These are phyloP conservation scores for Neoaliturus tenellus DNA, from an alignment of 2,888 invertebrate genomes.

Conservation along the genomic window DNA sequence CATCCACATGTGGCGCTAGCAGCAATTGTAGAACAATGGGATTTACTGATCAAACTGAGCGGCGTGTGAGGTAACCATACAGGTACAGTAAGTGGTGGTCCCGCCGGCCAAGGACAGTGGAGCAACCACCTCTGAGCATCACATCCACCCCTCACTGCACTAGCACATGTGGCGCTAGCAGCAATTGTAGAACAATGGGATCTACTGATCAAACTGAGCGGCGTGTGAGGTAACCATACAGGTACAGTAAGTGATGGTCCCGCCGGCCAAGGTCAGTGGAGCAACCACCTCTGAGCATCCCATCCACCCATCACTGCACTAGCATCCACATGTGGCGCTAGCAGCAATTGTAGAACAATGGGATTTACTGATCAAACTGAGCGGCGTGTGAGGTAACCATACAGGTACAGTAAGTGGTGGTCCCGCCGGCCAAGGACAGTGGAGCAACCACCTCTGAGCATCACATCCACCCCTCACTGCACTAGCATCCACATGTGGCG, in stretches of 20 bases:
- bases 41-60: too few relatives aligned
- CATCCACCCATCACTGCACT: too few relatives aligned
- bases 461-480: not conserved
- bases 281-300: constrained; percentile 25
- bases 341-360: too few relatives aligned
- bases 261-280: constrained; percentile 47
- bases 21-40: too few relatives aligned
- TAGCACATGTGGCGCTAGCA: too few relatives aligned
- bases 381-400: constrained; percentile 31
- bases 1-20: too few relatives aligned
- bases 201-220: too few relatives aligned
- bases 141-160: not conserved
- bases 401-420: constrained; percentile 41
- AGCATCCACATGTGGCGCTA: too few relatives aligned
- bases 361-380: too few relatives aligned
- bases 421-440: constrained; percentile 40
- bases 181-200: too few relatives aligned
- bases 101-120: constrained; percentile 43
- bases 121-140: constrained; percentile 26
- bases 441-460: constrained; percentile 32
- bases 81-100: constrained; percentile 39
- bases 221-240: constrained; percentile 28
- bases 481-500: too few relatives aligned
- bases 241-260: constrained; percentile 43
- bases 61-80: constrained; percentile 29